Conservation (phyloP, 2,888 invertebrate genomes). For the Caenorhabditis parvicauda region DNA sequence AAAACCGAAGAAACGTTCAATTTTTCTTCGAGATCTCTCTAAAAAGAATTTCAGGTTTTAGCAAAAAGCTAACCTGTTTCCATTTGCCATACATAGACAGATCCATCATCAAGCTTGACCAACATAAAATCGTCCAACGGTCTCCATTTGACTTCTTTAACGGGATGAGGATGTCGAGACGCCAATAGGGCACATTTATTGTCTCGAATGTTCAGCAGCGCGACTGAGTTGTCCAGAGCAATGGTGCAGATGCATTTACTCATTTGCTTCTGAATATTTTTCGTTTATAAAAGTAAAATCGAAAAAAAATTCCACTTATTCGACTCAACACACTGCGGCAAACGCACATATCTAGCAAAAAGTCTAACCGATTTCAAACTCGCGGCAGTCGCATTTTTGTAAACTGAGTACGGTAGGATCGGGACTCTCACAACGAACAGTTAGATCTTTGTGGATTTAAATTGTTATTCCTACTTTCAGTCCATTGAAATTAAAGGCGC, state of each 20-base stretch:
- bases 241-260: constrained; percentile 73
- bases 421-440: too few species aligned
- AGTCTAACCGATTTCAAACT: too few species aligned
- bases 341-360: too few species aligned
- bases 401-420: too few species aligned
- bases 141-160: constrained; percentile 66
- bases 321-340: not conserved
- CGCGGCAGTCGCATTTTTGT: too few species aligned
- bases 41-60: constrained; percentile 10
- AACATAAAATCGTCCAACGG: constrained; percentile 94
- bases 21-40: too few species aligned
- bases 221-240: constrained; percentile 94
- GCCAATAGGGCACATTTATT: constrained; percentile 91
- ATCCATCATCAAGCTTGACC: constrained; percentile 92
- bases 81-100: constrained; percentile 99
- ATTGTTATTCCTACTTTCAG: too few species aligned
- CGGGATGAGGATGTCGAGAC: constrained; percentile 89
- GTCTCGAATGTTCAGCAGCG: constrained; percentile 85
- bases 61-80: constrained; percentile 75
- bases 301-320: constrained; percentile 4
- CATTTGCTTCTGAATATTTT: constrained; percentile 41
- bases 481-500: too few species aligned
- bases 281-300: constrained; percentile 4
- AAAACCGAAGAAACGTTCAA: too few species aligned
- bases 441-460: too few species aligned